Evolutionary conservation across 2,113 vertebrate species (phyloP).

Genomic region (Ahaetulla prasina): DNA sequence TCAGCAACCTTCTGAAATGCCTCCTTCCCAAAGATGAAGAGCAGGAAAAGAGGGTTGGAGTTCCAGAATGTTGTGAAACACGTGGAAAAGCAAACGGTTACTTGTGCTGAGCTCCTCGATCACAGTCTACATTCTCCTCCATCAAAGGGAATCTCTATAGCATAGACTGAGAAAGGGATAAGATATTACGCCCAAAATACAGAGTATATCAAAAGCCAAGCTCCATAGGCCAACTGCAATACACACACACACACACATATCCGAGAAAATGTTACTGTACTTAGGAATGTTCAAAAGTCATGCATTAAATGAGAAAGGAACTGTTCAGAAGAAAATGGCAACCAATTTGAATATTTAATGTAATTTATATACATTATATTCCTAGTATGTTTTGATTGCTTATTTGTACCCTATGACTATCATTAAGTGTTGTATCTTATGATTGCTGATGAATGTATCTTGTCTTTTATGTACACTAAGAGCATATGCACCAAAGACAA

Average conservation of each 20-base stretch:
- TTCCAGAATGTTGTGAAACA: neutral
- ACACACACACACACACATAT: no score
- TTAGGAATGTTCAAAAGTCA: neutral
- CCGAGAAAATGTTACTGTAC: no score
- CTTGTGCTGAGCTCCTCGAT: neutral
- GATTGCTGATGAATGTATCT: no score
- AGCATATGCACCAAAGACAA: no score
- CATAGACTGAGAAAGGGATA: neutral
- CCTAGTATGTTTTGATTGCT: no score
- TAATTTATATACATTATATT: neutral
- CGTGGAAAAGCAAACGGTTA: neutral
- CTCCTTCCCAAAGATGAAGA: neutral
- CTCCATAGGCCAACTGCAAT: neutral
- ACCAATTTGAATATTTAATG: neutral
- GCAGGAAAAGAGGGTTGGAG: neutral
- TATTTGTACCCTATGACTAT: no score
- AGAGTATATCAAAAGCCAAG: neutral
- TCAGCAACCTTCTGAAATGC: neutral
- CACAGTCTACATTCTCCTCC: neutral
- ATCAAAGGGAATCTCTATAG: neutral
- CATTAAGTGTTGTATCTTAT: no score
- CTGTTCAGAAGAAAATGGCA: neutral
- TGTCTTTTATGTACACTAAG: no score
- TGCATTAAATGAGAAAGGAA: neutral
- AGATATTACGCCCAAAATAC: neutral